These are phyloP conservation scores for Helostoma temminkii DNA, from an alignment of 2,797 vertebrate species.

Conservation along the genomic window DNA sequence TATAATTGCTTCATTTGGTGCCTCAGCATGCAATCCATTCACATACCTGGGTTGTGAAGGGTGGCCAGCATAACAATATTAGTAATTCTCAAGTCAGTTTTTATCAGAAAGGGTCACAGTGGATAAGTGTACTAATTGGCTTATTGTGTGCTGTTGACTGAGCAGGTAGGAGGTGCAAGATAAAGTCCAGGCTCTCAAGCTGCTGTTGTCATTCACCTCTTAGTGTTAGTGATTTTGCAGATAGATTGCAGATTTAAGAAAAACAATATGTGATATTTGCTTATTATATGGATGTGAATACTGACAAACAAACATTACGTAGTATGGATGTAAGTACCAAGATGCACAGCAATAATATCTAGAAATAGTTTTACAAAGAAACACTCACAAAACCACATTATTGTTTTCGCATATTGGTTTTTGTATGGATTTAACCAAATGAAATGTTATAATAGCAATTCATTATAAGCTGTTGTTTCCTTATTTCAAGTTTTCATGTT, in stretches of 20 bases:
- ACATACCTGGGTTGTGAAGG: conserved; percentile 35
- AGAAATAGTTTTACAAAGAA: no score
- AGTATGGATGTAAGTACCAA: not conserved
- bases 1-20: conserved; percentile 66
- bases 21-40: conserved; percentile 53
- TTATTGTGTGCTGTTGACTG: conserved; percentile 47
- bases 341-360: no score
- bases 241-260: conserved; percentile 21
- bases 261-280: not conserved
- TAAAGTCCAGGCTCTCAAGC: conserved; percentile 4
- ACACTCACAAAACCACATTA: no score
- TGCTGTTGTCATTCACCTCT: not conserved
- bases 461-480: no score
- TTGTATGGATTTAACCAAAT: no score
- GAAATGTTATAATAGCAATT: no score
- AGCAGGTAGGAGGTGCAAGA: conserved; percentile 16
- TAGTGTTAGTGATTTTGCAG: no score
- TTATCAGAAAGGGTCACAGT: conserved; percentile 51
- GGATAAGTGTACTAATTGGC: conserved; percentile 60
- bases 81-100: conserved; percentile 48
- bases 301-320: not conserved
- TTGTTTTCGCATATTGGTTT: no score
- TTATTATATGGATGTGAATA: not conserved
- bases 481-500: no score
- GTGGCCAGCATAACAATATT: conserved; percentile 34